Evolutionary conservation across 2,888 invertebrate species (phyloP), one percentile per base, ranked within the genome.

Genomic region (Apodemia mormo): DNA sequence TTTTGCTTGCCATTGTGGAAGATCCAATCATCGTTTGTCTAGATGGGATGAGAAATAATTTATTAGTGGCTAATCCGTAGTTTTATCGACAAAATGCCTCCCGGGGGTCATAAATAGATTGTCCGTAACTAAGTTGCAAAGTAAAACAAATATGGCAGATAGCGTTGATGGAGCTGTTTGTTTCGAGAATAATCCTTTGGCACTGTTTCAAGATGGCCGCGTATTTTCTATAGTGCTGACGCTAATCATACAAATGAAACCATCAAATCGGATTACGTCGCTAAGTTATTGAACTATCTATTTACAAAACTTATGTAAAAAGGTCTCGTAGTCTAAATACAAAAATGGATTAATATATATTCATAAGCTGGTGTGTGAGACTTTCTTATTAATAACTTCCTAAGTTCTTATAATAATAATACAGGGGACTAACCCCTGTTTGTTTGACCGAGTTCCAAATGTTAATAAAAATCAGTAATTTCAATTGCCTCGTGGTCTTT

Each of bases 161-260:
- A 61, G 61, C 61, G 61, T 61, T 61, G 61, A 61, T 61, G 61
- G 33, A 61, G 33, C 61, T 61, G 61, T 61, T 61, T 61, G 61
- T 61, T 61, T 61, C 33, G 61, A 61, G 61, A 61, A 61, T 61
- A 61, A 61, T 61, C 61, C 61, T 61, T 61, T 61, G 61, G 61
- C 61, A 61, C 61, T 33, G 61, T 61, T 61, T 61, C 61, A 61
- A 61, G 61, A 61, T 61, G 61, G 61, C 61, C 61, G 61, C 61
- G 61, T 61, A 61, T 61, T 61, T 33, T 61, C 61, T 61, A 14
- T 61, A 61, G 61, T 61, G 61, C 61, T 33, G 61, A 61, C 61
- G 61, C 61, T 61, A 61, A 61, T 61, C 61, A 61, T 61, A 61
- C 61, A 33, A 61, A 61, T 33, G 61, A 61, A 61, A 61, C 61